These are phyloP conservation scores for Chrysochloris asiatica DNA, from an alignment of 2,113 vertebrate species.

Conservation along the genomic window DNA sequence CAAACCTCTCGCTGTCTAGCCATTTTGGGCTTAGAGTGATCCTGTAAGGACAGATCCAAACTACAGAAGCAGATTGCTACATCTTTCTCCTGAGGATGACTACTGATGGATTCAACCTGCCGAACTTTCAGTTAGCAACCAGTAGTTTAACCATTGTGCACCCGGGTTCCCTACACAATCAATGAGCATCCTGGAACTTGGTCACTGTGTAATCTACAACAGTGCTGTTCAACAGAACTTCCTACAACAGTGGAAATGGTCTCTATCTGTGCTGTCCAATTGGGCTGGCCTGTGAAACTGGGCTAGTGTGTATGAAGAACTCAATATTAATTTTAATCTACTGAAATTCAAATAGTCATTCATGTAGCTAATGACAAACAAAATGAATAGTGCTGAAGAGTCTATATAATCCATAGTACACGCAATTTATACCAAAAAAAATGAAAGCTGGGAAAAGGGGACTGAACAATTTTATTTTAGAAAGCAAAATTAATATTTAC, in stretches of 20 bases:
- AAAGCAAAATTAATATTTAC: slow-evolving; percentile 39
- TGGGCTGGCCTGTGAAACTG: slow-evolving; percentile 5
- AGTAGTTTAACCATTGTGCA: not conserved
- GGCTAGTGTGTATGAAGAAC: not conserved
- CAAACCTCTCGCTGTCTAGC: not conserved
- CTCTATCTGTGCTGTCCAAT: not conserved
- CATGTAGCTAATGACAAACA: not conserved
- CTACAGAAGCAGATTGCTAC: not conserved
- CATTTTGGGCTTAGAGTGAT: not conserved
- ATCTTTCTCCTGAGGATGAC: not conserved
- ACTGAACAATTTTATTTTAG: not conserved
- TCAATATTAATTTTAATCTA: slow-evolving; percentile 44
- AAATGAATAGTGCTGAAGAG: not conserved
- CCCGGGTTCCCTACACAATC: not conserved
- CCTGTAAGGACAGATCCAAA: not conserved
- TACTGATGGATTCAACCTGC: not conserved
- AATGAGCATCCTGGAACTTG: not conserved
- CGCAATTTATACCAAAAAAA: not conserved
- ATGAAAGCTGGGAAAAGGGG: not conserved
- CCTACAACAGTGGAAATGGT: not conserved
- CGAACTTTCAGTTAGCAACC: not conserved
- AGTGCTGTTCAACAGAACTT: not conserved
- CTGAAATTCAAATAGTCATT: slow-evolving; percentile 27
- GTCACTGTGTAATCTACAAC: not conserved
- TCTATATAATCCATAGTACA: not conserved